These are phyloP conservation scores for Xiphorhynchus erythropygius DNA, from an alignment of 2,797 vertebrate species.

Conservation along the genomic window DNA sequence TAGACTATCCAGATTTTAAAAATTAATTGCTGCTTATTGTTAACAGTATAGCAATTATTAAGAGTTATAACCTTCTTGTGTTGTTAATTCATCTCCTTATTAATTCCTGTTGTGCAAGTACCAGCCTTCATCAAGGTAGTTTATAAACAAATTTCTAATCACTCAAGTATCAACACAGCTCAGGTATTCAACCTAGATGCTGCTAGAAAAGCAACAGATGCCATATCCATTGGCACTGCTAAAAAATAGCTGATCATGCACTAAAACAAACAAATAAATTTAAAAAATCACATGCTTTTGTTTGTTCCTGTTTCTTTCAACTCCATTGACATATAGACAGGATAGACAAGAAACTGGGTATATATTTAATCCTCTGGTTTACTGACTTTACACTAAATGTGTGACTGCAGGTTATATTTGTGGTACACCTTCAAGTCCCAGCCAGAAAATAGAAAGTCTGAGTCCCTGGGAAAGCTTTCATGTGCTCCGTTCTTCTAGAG, in stretches of 20 bases:
- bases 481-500: neutral
- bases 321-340: neutral
- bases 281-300: neutral
- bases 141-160: neutral
- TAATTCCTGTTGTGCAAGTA: neutral
- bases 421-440: neutral
- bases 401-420: neutral
- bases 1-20: neutral
- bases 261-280: neutral
- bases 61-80: neutral
- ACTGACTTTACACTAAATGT: neutral
- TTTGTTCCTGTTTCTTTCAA: neutral
- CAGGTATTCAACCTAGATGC: neutral
- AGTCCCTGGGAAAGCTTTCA: neutral
- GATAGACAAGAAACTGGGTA: neutral
- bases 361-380: neutral
- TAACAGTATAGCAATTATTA: neutral
- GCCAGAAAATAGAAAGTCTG: fast-evolving
- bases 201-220: neutral
- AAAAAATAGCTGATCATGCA: neutral
- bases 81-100: neutral
- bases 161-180: neutral
- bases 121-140: neutral
- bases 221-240: neutral
- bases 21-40: neutral